Base-by-base conservation (phyloP, 2,797 vertebrate species). In the Typhlichthys eigenmanni region DNA sequence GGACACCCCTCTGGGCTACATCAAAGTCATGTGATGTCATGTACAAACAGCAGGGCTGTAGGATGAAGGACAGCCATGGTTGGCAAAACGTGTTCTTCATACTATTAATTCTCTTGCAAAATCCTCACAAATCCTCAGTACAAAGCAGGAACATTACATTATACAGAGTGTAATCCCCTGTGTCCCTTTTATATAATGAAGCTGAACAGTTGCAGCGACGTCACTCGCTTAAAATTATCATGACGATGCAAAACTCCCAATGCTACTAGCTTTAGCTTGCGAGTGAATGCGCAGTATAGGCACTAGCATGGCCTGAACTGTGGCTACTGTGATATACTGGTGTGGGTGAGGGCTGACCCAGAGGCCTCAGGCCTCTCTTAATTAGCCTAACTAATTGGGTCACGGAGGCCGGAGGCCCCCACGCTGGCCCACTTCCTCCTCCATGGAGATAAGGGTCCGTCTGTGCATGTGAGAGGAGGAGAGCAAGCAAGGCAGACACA, bases 341-440 rank as follows among this genome's bases (percentile, higher is more conserved):
- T 82, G 68, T 63, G 75, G 75, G 84, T 79, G 78, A 85, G 78
- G 78, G 82, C 66, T 82, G 81, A 85, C 88, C 86, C 74, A 49
- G 53, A 56, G 79, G 74, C 77, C 72, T 62, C 68, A 82, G 76
- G 79, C 70, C 80, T 29, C 76, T 85, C 84, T 88, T 85, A 87
- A 89, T 91, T 89, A 82, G 73, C 79, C 73, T 61, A 74, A 84
- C 85, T 88, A 88, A 90, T 90, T 90, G 71, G 87, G 83, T 88
- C 86, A 89, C 79, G 88, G 81, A 85, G 76, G 79, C 73, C 78
- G 56, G 45, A 75, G 74, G 54, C 75, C 72, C 59, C 69, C 71
- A 62, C 80, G 81, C 85, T 80, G 76, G 58, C 83, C 52, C 82
- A 88, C 80, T 89, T 88, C 86, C 87, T 75, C 71, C 71, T 82